Percentiles rank a stretch among this genome's conserved stretches.
These are phyloP conservation scores for Eubucco bourcierii DNA, from an alignment of 2,113 vertebrate species.

Conservation along the genomic window DNA sequence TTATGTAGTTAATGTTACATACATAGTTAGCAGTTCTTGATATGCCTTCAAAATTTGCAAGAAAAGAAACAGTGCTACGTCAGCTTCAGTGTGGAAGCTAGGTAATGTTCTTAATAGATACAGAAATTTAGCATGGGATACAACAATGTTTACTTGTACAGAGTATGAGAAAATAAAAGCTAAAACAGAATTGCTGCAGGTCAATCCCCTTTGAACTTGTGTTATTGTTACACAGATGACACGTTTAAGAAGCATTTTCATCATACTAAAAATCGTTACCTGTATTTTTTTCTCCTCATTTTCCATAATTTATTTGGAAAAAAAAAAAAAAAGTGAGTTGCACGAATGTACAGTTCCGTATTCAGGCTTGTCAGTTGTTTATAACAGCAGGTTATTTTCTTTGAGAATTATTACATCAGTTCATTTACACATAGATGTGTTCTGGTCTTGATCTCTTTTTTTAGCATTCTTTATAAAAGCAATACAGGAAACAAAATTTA, in stretches of 20 bases:
- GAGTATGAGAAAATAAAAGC: background rate
- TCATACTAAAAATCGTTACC: background rate
- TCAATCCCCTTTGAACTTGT: background rate
- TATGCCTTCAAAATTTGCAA: constrained; percentile 12
- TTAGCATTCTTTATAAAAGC: background rate
- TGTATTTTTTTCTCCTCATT: background rate
- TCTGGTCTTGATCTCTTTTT: background rate
- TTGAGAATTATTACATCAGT: background rate
- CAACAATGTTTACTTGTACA: background rate
- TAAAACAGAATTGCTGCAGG: background rate
- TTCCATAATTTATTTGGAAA: background rate
- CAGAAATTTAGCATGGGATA: background rate
- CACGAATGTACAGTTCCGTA: background rate
- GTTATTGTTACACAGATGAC: background rate
- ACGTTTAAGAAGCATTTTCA: background rate
- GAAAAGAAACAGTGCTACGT: background rate
- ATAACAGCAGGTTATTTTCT: background rate
- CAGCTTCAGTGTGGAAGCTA: background rate
- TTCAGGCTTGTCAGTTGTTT: background rate
- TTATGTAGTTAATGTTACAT: background rate
- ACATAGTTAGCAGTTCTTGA: background rate
- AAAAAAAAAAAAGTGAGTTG: background rate
- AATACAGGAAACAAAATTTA: background rate
- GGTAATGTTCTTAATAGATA: background rate
- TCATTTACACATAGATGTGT: background rate